Evolutionary conservation across 1,140 invertebrate genomes (phyloP).

Genomic region (Zeugodacus cucurbitae): DNA sequence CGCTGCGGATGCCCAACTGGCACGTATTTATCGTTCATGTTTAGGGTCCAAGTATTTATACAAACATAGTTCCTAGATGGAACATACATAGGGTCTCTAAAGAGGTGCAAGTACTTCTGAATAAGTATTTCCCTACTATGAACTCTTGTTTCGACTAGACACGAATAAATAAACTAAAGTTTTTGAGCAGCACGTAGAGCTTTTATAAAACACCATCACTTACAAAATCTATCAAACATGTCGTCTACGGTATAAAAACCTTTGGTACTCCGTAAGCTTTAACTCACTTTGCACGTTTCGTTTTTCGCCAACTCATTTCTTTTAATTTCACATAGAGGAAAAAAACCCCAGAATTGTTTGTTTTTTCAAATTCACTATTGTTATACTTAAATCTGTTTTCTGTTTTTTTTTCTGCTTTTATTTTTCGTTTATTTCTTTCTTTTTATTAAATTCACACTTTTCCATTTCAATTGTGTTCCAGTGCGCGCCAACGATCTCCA

Average conservation of each 20-base stretch:
- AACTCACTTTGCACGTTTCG: neutral
- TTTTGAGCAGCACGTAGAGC: too few relatives aligned
- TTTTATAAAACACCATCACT: too few relatives aligned
- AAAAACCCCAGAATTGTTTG: neutral
- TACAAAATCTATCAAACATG: neutral
- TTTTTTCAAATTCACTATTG: neutral
- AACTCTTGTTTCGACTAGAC: too few relatives aligned
- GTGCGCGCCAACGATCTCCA: slow-evolving; percentile 7
- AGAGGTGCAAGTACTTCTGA: too few relatives aligned
- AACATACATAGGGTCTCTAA: too few relatives aligned
- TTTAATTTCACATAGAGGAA: neutral
- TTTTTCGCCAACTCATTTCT: neutral
- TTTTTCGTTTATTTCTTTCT: neutral
- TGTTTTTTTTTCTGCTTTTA: neutral
- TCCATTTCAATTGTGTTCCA: neutral
- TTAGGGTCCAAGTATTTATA: too few relatives aligned
- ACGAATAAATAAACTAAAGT: too few relatives aligned
- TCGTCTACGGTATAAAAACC: neutral
- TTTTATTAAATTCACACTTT: neutral
- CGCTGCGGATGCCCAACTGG: too few relatives aligned
- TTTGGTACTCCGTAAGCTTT: neutral
- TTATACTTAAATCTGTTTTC: neutral
- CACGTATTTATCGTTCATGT: too few relatives aligned
- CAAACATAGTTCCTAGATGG: too few relatives aligned
- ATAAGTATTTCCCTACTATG: too few relatives aligned